Conservation (phyloP, 2,797 vertebrate species). For the Eidolon dupreanum region DNA sequence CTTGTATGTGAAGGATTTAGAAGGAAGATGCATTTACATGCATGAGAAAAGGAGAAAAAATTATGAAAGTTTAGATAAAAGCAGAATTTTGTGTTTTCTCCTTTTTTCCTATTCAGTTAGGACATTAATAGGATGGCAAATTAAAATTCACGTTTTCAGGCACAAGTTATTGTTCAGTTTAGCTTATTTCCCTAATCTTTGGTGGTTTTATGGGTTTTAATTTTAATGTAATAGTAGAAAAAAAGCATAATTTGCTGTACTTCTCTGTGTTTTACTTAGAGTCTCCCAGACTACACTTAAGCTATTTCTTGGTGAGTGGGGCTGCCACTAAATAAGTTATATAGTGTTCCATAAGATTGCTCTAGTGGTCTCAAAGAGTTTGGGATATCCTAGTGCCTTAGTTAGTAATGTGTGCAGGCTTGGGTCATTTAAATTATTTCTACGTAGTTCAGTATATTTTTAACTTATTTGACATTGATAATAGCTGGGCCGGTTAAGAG, state of each 20-base stretch:
- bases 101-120: neutral
- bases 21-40: neutral
- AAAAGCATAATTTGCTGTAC: neutral
- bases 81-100: neutral
- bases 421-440: slow-evolving; percentile 21
- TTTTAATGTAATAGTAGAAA: neutral
- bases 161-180: neutral
- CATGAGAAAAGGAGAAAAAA: neutral
- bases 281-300: neutral
- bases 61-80: neutral
- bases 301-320: neutral
- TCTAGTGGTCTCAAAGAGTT: neutral
- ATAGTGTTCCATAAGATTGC: neutral
- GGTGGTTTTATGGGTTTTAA: neutral
- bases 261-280: neutral
- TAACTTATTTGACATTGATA: slow-evolving; percentile 15
- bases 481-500: neutral
- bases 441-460: neutral
- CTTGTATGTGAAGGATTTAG: neutral
- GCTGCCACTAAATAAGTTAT: neutral
- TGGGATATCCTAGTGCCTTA: neutral
- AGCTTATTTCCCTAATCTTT: neutral
- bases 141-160: neutral
- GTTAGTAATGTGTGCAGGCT: neutral
- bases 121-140: neutral